Percentiles rank a stretch among this genome's conserved stretches.
Evolutionary conservation across 2,888 invertebrate species (phyloP).

Genomic region (Eilema griseolum): DNA sequence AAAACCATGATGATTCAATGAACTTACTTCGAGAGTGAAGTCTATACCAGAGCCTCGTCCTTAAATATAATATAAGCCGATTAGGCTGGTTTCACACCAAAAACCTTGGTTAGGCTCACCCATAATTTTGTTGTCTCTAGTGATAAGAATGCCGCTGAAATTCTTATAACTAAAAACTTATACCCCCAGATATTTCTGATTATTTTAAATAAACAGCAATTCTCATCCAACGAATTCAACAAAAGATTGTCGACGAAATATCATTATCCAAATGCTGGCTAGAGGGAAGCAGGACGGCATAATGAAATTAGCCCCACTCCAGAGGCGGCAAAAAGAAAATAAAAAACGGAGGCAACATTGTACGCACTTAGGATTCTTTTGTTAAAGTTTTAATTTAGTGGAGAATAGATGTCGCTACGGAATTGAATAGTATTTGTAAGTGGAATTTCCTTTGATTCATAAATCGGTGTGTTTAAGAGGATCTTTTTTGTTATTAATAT

Average conservation of each 20-base stretch:
- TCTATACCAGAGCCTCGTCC: too few relatives aligned
- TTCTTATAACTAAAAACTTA: background rate
- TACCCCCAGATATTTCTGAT: conserved; percentile 5
- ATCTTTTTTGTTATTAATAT: too few relatives aligned
- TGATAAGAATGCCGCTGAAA: background rate
- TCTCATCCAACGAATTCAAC: conserved; percentile 10
- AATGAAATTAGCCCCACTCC: conserved; percentile 51
- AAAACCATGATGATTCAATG: too few relatives aligned
- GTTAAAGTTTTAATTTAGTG: conserved; percentile 21
- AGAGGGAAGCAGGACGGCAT: conserved; percentile 34
- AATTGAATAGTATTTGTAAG: background rate
- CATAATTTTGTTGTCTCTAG: background rate
- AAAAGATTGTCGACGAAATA: conserved; percentile 33
- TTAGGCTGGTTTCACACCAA: background rate
- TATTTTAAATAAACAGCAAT: conserved; percentile 5
- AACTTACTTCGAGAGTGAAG: too few relatives aligned
- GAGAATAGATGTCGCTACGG: conserved; percentile 18
- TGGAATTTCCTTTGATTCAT: background rate
- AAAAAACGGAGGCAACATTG: conserved; percentile 14
- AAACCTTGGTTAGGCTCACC: background rate
- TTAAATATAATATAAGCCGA: too few relatives aligned
- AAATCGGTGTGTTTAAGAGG: background rate
- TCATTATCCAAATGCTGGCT: conserved; percentile 36
- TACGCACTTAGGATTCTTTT: conserved; percentile 15
- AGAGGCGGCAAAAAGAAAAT: conserved; percentile 23